Percentiles rank a stretch among this genome's conserved stretches.
Evolutionary conservation across 2,797 vertebrate species (phyloP).

Genomic region (Gymnoscopelus braueri): DNA sequence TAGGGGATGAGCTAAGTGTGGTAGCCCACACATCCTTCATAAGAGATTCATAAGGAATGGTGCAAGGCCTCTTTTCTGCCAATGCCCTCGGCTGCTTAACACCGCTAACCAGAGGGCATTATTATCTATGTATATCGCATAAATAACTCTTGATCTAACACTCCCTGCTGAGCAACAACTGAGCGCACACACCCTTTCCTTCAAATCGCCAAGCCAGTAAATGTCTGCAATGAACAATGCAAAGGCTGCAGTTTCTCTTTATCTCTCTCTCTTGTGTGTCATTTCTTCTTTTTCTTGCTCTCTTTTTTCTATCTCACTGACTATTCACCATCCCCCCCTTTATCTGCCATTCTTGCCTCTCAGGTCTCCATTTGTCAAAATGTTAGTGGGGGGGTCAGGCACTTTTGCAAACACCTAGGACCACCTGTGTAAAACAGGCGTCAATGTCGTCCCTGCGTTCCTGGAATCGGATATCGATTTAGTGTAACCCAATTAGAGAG

Average conservation of each 20-base stretch:
- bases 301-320: conserved; percentile 60
- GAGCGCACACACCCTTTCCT: conserved; percentile 41
- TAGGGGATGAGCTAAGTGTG: conserved; percentile 76
- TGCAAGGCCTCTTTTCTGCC: conserved; percentile 58
- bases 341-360: conserved; percentile 70
- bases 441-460: conserved; percentile 26
- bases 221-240: conserved; percentile 87
- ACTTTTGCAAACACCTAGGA: conserved; percentile 43
- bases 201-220: conserved; percentile 69
- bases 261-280: conserved; percentile 55
- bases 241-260: conserved; percentile 67
- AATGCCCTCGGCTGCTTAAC: conserved; percentile 68
- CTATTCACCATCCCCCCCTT: conserved; percentile 61
- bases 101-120: conserved; percentile 59
- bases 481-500: conserved; percentile 4
- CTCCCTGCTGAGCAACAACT: conserved; percentile 44
- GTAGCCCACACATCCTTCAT: conserved; percentile 57
- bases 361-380: conserved; percentile 62
- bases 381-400: conserved; percentile 46
- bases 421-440: conserved; percentile 22
- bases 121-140: conserved; percentile 46
- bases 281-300: conserved; percentile 51
- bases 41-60: conserved; percentile 48
- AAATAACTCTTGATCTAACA: conserved; percentile 59
- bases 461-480: conserved; percentile 3